Base-by-base conservation (phyloP, 2,797 vertebrate species). In the Crenuchus spilurus region DNA sequence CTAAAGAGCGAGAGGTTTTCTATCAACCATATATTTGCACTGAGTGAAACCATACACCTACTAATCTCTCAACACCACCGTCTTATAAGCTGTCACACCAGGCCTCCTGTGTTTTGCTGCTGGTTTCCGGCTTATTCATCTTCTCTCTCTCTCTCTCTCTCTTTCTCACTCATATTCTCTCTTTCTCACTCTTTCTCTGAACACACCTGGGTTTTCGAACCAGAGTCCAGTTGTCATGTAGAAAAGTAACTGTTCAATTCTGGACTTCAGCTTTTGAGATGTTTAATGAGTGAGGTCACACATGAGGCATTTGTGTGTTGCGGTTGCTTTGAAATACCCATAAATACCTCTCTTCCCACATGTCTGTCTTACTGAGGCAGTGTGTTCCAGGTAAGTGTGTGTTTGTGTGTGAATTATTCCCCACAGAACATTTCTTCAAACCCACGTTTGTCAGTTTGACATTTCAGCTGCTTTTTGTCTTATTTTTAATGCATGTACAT, bases 281-380 rank as follows among this genome's bases (percentile, higher is more conserved):
- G 22, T 28, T 26, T 16, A 44, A 41, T 78, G 63, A 68, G 42
- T 44, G 35, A 24, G 57, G 71, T 67, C 60, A 64, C 28, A 70
- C 60, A 35, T 42, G 28, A 64, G 68, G 80, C 84, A 64, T 14
- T 74, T 72, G 74, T 84, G 80, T 84, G 76, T 86, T 77, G 65
- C 62, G 68, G 61, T 84, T 75, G 63, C 82, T 90, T 79, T 94
- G 63, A 87, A 89, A 90, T 83, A 88, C 76, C 65, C 60, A 91
- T 91, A 86, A 88, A 87, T 92, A 74, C 91, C 42, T 95, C 86
- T 92, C 87, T 93, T 87, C 85, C 88, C 83, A 94, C 93, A 95
- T 93, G 96, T 94, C 90, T 96, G 91, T 87, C 93, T 90, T 88
- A 88, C 85, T 86, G 87, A 91, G 90, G 90, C 92, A 95, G 94